A percentile compares a stretch with the other conserved stretches of the same genome.
phyloP scores from a whole-genome alignment of 2,797 vertebrate species.

The Malacoraja senta region DNA sequence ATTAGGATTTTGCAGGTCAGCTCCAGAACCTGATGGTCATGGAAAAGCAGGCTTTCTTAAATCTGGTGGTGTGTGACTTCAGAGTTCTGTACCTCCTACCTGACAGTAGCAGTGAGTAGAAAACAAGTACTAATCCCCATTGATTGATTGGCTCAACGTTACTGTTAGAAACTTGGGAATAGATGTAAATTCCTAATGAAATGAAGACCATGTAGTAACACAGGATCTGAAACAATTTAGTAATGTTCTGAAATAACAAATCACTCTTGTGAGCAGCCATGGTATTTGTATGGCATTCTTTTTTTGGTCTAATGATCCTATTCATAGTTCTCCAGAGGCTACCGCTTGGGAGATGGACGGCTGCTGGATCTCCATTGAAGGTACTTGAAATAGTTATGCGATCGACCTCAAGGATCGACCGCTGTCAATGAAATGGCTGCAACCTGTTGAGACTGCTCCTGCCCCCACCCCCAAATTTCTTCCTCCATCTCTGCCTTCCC shows the following conservation, averaged over 20 bases:
- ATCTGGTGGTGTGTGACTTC: no score
- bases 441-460: neutral
- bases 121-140: no score
- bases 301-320: neutral
- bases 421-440: neutral
- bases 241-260: neutral
- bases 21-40: no score
- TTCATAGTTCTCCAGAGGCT: neutral
- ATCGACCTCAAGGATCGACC: neutral
- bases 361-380: neutral
- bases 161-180: neutral
- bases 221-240: neutral
- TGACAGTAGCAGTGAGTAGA: no score
- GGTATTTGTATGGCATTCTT: neutral
- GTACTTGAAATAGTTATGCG: neutral
- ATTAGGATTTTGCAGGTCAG: no score
- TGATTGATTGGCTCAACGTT: neutral
- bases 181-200: neutral
- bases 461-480: neutral
- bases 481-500: neutral
- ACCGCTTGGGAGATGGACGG: neutral
- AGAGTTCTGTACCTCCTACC: no score
- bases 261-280: neutral
- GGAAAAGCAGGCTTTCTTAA: no score
- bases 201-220: neutral